Base-by-base conservation (phyloP, 2,797 vertebrate species). In the Melanotaenia trifasciata region DNA sequence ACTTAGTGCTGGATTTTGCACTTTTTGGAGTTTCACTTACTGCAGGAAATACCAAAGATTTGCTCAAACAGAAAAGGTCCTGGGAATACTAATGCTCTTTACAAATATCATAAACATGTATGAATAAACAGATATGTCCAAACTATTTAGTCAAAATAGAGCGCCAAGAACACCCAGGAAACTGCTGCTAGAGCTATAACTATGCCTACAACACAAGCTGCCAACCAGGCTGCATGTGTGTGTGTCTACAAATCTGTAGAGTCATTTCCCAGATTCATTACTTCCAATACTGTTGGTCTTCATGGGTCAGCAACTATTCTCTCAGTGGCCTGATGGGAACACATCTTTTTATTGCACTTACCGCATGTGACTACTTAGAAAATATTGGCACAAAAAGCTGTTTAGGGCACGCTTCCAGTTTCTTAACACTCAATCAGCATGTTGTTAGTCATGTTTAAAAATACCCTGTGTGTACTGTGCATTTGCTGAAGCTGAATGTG, bases 191-290 rank as follows among this genome's bases (percentile, higher is more conserved):
- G 53, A 28, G 24, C 12, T 26, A 14, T 16, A 30, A 56, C 26
- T 28, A 16, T 16, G 26, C 53, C 14, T 30, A 8, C 13, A 56
- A 28, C 53, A 28, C 26, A 56, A 56, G 26, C 26, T 54, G 53
- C 53, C 53, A 56, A 28, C 26, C 53, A 56, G 13, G 13, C 22
- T 56, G 53, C 13, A 8, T 18, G 26, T 30, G 26, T 56, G 67
- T 33, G 63, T 47, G 61, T 20, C n/a, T 45, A 83, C 72, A 79
- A 78, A 74, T 81, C 45, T 77, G 64, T 78, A 36, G 65, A 74
- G 76, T 81, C 70, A 53, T 71, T 76, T 83, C 63, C 83, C 63
- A 70, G 69, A 79, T 76, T 84, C 79, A 87, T 90, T 85, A 80
- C 76, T 66, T 86, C 76, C 67, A 68, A 66, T 78, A 72, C 71